A percentile compares a stretch with the other conserved stretches of the same genome.
Conservation (phyloP, 2,888 invertebrate species). For the Synergus gifuensis region DNA sequence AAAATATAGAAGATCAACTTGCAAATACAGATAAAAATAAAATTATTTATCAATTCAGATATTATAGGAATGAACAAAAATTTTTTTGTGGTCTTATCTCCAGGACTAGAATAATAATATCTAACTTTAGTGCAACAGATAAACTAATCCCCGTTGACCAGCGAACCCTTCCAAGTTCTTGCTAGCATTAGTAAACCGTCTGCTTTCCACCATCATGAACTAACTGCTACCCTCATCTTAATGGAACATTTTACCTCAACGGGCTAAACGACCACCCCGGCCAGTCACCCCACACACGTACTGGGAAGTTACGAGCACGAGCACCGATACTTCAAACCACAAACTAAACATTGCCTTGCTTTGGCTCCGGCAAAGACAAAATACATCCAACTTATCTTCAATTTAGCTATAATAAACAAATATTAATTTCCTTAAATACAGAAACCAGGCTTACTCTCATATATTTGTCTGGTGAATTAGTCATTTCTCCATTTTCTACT, state of each 20-base stretch:
- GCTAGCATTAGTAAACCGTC: constrained; percentile 61
- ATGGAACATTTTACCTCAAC: constrained; percentile 66
- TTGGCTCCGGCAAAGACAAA: not conserved
- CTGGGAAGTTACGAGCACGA: constrained; percentile 61
- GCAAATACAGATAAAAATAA: not conserved
- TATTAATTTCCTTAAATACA: not conserved
- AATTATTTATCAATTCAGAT: no score
- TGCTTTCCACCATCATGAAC: constrained; percentile 60
- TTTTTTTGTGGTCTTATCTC: not conserved
- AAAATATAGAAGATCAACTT: not conserved
- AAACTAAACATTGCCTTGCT: constrained; percentile 20
- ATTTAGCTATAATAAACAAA: not conserved
- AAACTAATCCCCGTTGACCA: constrained; percentile 18
- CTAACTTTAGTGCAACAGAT: not conserved
- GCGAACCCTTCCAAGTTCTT: constrained; percentile 17
- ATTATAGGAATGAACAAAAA: no score
- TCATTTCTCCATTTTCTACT: no score
- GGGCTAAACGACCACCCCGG: constrained; percentile 62
- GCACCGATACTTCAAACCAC: constrained; percentile 59
- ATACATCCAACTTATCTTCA: not conserved
- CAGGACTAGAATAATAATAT: not conserved
- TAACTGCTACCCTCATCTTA: constrained; percentile 63
- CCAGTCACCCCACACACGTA: constrained; percentile 48
- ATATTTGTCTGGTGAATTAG: no score
- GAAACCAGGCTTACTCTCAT: not conserved